These are phyloP conservation scores for Archivesica marissinica DNA, from an alignment of 1,140 invertebrate genomes.

Conservation along the genomic window DNA sequence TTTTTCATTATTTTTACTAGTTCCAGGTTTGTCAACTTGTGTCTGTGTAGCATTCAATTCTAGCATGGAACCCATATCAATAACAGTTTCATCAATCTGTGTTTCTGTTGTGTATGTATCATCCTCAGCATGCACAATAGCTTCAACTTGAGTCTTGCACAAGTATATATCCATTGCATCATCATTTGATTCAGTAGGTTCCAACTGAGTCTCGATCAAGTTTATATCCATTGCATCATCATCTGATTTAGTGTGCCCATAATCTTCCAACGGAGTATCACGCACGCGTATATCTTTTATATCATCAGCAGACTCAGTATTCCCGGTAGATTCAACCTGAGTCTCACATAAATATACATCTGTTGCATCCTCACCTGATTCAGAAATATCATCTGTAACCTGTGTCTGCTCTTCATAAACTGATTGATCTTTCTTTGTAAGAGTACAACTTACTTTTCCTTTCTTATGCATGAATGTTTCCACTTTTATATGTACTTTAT, in stretches of 20 bases:
- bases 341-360: neutral
- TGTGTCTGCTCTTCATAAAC: slow-evolving; percentile 22
- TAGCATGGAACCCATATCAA: no score
- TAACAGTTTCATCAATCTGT: neutral
- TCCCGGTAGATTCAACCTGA: neutral
- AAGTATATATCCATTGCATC: no score
- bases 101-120: neutral
- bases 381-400: neutral
- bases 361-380: neutral
- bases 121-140: no score
- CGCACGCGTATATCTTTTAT: neutral
- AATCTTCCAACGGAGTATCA: no score
- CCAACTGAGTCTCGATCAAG: no score
- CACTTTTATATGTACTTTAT: neutral
- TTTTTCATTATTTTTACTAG: neutral
- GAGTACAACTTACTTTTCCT: neutral
- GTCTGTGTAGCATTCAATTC: neutral
- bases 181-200: no score
- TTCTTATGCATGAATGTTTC: neutral
- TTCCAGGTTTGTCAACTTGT: neutral
- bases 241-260: no score
- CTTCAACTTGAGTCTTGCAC: no score
- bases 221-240: no score
- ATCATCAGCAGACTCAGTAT: neutral
- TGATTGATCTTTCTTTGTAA: neutral